phyloP scores from a whole-genome alignment of 2,888 invertebrate species.

The Acanthosepion lycidas region DNA sequence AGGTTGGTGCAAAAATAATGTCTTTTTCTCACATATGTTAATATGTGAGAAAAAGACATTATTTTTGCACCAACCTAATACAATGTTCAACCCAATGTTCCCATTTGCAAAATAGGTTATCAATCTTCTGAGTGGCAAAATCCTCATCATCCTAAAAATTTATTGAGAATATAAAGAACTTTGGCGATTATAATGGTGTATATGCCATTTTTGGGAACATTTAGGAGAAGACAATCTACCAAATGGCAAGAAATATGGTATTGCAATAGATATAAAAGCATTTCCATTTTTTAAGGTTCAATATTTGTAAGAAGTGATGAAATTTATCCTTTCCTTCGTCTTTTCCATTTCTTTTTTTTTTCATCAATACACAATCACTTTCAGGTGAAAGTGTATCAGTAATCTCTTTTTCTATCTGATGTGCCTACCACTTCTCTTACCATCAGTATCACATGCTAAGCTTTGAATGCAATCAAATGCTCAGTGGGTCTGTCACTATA shows the following conservation, averaged over 20 bases:
- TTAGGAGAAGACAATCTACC: not conserved
- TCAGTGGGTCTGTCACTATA: not conserved
- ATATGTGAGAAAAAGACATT: too few species aligned
- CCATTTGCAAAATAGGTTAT: not conserved
- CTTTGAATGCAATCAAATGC: not conserved
- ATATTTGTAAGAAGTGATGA: not conserved
- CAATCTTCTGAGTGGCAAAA: not conserved
- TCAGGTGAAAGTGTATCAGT: not conserved
- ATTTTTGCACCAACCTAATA: too few species aligned
- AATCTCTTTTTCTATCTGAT: not conserved
- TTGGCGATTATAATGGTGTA: not conserved
- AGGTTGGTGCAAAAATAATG: too few species aligned
- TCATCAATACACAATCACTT: not conserved
- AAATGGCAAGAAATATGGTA: not conserved
- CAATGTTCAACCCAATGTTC: not conserved
- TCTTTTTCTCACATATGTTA: too few species aligned
- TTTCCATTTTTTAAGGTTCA: not conserved
- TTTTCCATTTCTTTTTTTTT: not conserved
- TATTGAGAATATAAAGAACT: constrained; percentile 9
- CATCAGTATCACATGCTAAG: not conserved
- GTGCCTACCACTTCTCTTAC: not conserved
- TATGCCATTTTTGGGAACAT: not conserved
- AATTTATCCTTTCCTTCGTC: not conserved
- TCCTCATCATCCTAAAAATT: not conserved
- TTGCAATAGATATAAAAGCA: not conserved